These are phyloP conservation scores for Macrophya annulata DNA, from an alignment of 2,888 invertebrate species.

Conservation along the genomic window DNA sequence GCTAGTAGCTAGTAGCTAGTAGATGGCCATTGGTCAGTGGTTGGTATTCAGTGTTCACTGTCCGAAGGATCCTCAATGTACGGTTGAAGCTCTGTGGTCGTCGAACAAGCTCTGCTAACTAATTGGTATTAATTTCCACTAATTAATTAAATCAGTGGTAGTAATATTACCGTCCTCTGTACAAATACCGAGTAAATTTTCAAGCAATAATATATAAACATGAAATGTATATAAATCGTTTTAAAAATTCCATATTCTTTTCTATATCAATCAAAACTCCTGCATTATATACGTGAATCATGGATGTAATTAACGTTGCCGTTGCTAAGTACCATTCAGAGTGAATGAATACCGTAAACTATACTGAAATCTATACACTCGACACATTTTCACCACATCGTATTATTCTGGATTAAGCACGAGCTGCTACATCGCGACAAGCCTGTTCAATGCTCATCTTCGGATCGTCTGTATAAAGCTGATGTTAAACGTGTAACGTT, in stretches of 20 bases:
- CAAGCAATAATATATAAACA: neutral
- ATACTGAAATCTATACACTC: neutral
- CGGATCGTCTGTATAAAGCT: conserved; percentile 28
- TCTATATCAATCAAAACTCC: neutral
- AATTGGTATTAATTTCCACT: conserved; percentile 76
- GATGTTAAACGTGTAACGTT: conserved; percentile 69
- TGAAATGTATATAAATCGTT: neutral
- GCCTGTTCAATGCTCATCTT: conserved; percentile 44
- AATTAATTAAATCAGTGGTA: conserved; percentile 74
- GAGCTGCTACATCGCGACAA: neutral
- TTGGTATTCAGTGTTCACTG: conserved; percentile 4
- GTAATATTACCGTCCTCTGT: neutral
- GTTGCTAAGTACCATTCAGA: neutral
- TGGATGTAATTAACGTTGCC: neutral
- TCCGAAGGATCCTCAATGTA: neutral
- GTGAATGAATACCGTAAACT: neutral
- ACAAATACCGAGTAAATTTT: neutral
- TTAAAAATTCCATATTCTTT: neutral
- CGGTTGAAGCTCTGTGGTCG: conserved; percentile 50
- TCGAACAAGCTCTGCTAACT: conserved; percentile 69
- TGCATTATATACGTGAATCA: no score
- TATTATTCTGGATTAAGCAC: neutral
- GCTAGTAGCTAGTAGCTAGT: neutral
- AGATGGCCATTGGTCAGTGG: conserved; percentile 16
- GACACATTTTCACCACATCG: conserved; percentile 4